phyloP scores from a whole-genome alignment of 35 echinoderm and acorn worm species.

The Apostichopus japonicus region DNA sequence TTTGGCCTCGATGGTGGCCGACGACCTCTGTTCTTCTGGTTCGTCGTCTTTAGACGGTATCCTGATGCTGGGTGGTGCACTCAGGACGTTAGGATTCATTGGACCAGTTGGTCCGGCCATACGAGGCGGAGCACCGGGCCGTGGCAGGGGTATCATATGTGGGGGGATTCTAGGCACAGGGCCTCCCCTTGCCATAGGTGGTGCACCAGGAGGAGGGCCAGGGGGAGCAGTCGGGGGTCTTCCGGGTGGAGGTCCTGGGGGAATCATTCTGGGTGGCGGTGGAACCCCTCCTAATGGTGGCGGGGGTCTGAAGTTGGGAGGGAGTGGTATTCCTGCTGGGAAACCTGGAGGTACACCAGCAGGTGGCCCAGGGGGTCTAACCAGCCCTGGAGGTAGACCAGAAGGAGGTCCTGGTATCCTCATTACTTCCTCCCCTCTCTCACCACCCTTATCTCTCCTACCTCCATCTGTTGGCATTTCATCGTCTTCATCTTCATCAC shows the following conservation, averaged over 20 bases:
- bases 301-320: constrained; percentile 74
- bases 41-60: constrained; percentile 70
- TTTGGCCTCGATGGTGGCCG: constrained; percentile 95
- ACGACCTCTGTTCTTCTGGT: constrained; percentile 67
- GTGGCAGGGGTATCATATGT: constrained; percentile 64
- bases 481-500: constrained; percentile 53
- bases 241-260: constrained; percentile 79
- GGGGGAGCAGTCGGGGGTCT: constrained; percentile 85
- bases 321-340: constrained; percentile 65
- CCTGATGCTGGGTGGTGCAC: constrained; percentile 91
- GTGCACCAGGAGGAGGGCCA: constrained; percentile 82
- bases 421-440: constrained; percentile 18
- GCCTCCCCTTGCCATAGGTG: constrained; percentile 66
- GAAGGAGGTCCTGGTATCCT: constrained; percentile 54
- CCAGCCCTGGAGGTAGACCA: constrained; percentile 51
- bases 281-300: constrained; percentile 75
- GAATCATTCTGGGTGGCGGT: constrained; percentile 82
- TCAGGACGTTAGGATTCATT: constrained; percentile 91
- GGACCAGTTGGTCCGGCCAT: constrained; percentile 17
- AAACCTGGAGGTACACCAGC: constrained; percentile 79
- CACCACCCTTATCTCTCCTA: constrained; percentile 40
- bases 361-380: constrained; percentile 74
- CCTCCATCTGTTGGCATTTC: constrained; percentile 1
- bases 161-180: constrained; percentile 70
- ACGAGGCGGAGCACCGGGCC: constrained; percentile 56